Conservation (phyloP, 2,888 invertebrate species). For the Heteropelma amictum region DNA sequence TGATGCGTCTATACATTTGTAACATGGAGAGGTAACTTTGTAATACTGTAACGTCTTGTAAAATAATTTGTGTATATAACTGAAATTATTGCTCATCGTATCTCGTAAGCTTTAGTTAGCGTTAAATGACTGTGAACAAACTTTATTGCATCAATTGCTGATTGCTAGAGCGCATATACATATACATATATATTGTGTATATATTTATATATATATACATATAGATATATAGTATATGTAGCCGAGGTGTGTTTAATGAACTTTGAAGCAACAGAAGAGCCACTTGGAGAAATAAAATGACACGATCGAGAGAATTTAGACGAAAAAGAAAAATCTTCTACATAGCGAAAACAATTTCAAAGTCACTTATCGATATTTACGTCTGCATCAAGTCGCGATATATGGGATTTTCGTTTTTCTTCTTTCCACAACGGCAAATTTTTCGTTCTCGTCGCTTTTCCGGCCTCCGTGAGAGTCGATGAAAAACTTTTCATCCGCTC, state of each 20-base stretch:
- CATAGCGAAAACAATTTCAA: conserved; percentile 18
- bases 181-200: conserved; percentile 41
- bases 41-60: conserved; percentile 72
- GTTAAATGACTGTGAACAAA: conserved; percentile 72
- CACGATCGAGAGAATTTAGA: conserved; percentile 15
- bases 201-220: not conserved
- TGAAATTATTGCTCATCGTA: conserved; percentile 77
- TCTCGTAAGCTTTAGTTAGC: conserved; percentile 76
- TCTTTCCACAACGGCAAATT: not conserved
- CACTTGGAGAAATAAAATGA: conserved; percentile 19
- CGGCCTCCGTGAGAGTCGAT: too few relatives aligned
- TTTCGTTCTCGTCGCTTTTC: not conserved
- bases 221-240: conserved; percentile 10
- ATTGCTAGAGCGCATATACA: conserved; percentile 40
- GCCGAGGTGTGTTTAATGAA: conserved; percentile 9
- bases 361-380: not conserved
- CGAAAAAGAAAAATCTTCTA: not conserved
- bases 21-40: conserved; percentile 66
- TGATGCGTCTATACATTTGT: conserved; percentile 53
- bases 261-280: conserved; percentile 12
- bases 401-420: not conserved
- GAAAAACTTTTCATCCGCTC: not conserved
- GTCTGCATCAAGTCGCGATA: conserved; percentile 11
- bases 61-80: conserved; percentile 77
- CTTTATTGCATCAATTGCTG: conserved; percentile 61